A percentile compares a stretch with the other conserved stretches of the same genome.
Evolutionary conservation across 2,113 vertebrate species (phyloP).

Genomic region (Platanista minor): DNA sequence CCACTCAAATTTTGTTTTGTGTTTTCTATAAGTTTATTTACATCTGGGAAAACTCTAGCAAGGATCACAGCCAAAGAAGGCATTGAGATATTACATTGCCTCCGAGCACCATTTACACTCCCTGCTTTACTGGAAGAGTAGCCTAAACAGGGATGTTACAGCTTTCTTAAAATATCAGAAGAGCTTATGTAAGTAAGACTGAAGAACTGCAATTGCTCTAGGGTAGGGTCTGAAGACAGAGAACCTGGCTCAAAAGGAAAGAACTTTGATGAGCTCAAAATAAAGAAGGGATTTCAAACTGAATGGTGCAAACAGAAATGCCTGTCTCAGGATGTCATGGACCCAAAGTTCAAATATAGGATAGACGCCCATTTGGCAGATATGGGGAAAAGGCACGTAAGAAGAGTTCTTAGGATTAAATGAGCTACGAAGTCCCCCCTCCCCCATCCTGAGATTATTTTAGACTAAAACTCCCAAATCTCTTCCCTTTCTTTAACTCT

Average conservation of each 20-base stretch:
- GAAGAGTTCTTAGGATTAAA: background rate
- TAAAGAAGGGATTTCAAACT: background rate
- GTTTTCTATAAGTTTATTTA: constrained; percentile 26
- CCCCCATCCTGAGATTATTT: background rate
- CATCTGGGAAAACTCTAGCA: constrained; percentile 6
- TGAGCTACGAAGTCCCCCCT: background rate
- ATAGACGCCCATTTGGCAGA: background rate
- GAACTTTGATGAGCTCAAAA: background rate
- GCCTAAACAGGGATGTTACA: background rate
- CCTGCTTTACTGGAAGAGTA: background rate
- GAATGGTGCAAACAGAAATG: background rate
- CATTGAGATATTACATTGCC: background rate
- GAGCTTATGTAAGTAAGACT: constrained; percentile 19
- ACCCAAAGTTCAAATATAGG: background rate
- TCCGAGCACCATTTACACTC: background rate
- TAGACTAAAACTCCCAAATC: background rate
- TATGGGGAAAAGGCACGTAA: background rate
- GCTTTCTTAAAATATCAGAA: constrained; percentile 22
- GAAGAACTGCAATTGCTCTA: background rate
- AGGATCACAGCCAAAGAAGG: background rate
- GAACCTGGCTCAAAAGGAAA: background rate
- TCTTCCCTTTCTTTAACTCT: background rate
- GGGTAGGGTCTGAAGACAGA: background rate
- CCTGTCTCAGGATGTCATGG: background rate
- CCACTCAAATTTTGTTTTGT: background rate